Evolutionary conservation across 2,797 vertebrate genomes (phyloP), one percentile per base, ranked within the genome.

Genomic region (Periophthalmus magnuspinnatus): DNA sequence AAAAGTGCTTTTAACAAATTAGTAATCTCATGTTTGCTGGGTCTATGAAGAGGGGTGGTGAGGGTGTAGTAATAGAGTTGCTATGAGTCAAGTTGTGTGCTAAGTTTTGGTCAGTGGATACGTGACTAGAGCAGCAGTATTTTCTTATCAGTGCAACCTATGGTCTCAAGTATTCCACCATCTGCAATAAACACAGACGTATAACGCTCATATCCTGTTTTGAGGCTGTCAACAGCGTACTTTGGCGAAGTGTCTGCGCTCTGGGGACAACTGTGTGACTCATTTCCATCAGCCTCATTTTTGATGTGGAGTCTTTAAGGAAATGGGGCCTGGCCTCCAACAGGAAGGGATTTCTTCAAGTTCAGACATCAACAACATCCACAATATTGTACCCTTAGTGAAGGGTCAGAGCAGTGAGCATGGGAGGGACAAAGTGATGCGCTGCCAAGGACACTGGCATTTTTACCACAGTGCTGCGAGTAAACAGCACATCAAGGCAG

Each of bases 281-380:
- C 92, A 94, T 87, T 92, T 95, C 94, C 92, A 78, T 74, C 79
- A 65, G 83, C 85, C 86, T 91, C 87, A 87, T 89, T 91, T 92
- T 93, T 92, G 92, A 94, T 93, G 91, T 92, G 65, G 84, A 81
- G 81, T 91, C 88, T 91, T 92, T 83, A 89, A 94, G 93, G 93
- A 93, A 93, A 89, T 68, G 38, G 84, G 81, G 64, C 76, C n/a
- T 75, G 88, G 83, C 81, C 85, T 90, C 83, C 81, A 92, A 81
- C 93, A 93, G 92, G 93, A 94, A 93, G 85, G 87, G 91, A 93
- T 93, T 92, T 93, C 91, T 94, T 88, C 84, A 87, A 85, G 77
- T 89, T 84, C 83, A 88, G 87, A 91, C 93, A 91, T 91, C 88
- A 91, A 93, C 90, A 92, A 93, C 92, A 92, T 89, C 84, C 84